Base-by-base conservation (phyloP, 2,797 vertebrate genomes). In the Phoebastria nigripes region DNA sequence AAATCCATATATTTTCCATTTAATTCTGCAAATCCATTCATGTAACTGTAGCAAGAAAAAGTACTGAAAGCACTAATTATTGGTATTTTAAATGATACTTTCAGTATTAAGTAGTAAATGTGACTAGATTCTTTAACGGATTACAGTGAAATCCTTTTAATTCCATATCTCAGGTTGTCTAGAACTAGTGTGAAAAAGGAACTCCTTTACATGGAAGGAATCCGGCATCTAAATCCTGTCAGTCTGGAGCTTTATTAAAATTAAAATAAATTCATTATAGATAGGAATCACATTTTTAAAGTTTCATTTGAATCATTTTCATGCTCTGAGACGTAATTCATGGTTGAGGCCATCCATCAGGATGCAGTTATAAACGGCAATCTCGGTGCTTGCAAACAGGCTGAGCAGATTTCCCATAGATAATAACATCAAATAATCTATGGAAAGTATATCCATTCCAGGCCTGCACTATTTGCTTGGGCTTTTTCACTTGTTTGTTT, bases 1-100 rank as follows among this genome's bases (percentile, higher is more conserved):
- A 95, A 96, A 96, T 87, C 86, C 14, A 82, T 87, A 15, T 25
- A 78, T 90, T 92, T 95, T 89, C 41, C 54, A 83, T 81, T 89
- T 87, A 89, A 85, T 90, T 92, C 67, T 74, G 74, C 74, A 93
- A 93, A 91, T 67, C 16, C 24, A 55, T 55, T 71, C 71, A 65
- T 12, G 22, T 71, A 95, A 89, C 56, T 49, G 14, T 49, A 80
- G 55, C 67, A 93, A 76, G 39, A 72, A 89, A 63, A 73, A 58
- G 33, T 58, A 66, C 1, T 42, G 65, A 91, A 80, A 92, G 46
- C 49, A 69, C 39, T 61, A 96, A 85, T 74, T 71, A 93, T 11
- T 80, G 56, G 49, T 85, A 80, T 94, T 95, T 89, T 82, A 89
- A 82, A 89, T 78, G 1, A 85, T 44, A 71, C 33, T 87, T 93